A percentile compares a stretch with the other conserved stretches of the same genome.
Conservation (phyloP, 1,140 invertebrate species). For the Cherax quadricarinatus region DNA sequence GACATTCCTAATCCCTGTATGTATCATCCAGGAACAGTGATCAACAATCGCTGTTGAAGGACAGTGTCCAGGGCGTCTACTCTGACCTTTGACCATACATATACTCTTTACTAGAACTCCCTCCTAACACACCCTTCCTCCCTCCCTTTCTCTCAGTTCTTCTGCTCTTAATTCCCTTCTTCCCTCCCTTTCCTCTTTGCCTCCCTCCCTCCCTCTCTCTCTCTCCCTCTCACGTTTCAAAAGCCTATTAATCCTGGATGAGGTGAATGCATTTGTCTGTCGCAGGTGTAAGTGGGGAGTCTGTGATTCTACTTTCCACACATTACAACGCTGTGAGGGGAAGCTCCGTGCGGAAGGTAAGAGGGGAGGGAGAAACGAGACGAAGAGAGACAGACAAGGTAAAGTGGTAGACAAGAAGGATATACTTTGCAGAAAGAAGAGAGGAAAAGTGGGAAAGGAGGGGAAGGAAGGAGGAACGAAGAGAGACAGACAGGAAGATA, state of each 20-base stretch:
- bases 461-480: not conserved
- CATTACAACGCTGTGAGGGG: not conserved
- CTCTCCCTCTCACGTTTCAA: not conserved
- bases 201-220: not conserved
- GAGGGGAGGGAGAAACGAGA: constrained; percentile 7
- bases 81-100: no score
- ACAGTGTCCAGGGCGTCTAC: no score
- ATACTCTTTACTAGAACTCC: no score
- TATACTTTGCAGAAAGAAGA: not conserved
- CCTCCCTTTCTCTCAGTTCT: no score
- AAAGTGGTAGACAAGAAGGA: not conserved
- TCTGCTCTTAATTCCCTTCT: not conserved
- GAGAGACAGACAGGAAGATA: not conserved
- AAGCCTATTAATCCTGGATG: not conserved
- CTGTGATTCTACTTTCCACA: not conserved
- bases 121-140: no score
- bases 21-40: no score
- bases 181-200: not conserved
- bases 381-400: not conserved
- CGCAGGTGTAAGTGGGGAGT: not conserved
- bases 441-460: not conserved
- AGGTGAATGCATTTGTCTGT: not conserved
- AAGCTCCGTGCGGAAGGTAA: no score
- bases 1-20: no score
- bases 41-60: no score